phyloP scores from a whole-genome alignment of 2,113 vertebrate species.

The Erythrocebus patas region DNA sequence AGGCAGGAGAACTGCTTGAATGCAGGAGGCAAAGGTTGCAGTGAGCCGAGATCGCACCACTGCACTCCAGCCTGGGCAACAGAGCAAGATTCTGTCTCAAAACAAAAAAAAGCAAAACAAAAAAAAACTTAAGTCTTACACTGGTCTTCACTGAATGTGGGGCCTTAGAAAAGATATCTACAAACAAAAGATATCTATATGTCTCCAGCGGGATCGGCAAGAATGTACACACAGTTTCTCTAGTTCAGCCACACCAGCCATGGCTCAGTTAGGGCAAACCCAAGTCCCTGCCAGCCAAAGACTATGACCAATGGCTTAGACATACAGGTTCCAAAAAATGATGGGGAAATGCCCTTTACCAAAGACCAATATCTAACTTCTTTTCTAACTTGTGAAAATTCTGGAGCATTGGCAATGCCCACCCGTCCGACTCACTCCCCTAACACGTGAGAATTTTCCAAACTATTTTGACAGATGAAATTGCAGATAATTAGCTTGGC shows the following conservation, averaged over 20 bases:
- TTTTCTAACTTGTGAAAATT: background rate
- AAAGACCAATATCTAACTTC: background rate
- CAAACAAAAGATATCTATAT: fast-evolving
- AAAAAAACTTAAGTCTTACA: background rate
- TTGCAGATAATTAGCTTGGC: constrained; percentile 69
- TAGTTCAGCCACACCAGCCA: background rate
- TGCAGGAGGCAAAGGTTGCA: too few relatives aligned
- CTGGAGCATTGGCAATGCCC: background rate
- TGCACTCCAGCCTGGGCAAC: too few relatives aligned
- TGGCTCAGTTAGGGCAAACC: background rate
- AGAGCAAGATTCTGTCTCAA: too few relatives aligned
- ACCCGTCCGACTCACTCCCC: background rate
- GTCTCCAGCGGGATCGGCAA: background rate
- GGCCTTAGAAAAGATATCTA: background rate
- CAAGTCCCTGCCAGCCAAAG: background rate
- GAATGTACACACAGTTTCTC: background rate
- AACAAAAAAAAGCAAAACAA: too few relatives aligned
- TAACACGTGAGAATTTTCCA: background rate
- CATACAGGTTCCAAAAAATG: background rate
- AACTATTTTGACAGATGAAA: constrained; percentile 71
- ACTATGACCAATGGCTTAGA: background rate
- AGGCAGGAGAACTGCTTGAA: too few relatives aligned
- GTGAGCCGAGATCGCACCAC: too few relatives aligned
- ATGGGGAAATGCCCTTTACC: background rate
- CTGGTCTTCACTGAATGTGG: fast-evolving